phyloP scores from a whole-genome alignment of 1,140 invertebrate genomes.

The Cyclargus thomasi region DNA sequence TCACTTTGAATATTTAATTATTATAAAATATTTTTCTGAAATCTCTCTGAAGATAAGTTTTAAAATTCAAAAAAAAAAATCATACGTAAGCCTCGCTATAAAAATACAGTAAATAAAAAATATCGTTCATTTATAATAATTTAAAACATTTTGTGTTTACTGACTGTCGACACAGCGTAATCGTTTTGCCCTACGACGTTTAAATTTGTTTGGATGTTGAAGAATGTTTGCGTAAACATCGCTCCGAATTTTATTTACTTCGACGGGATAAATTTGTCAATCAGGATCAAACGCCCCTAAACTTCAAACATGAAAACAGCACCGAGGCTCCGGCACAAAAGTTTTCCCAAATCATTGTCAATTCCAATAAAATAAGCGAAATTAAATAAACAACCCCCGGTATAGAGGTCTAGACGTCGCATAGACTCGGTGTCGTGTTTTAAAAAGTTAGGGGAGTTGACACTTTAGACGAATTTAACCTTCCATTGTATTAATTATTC shows the following conservation, averaged over 20 bases:
- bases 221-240: conserved; percentile 42
- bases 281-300: conserved; percentile 60
- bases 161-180: neutral
- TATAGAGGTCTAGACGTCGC: conserved; percentile 67
- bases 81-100: neutral
- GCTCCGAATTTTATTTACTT: conserved; percentile 54
- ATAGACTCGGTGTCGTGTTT: conserved; percentile 66
- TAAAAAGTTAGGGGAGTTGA: conserved; percentile 71
- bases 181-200: conserved; percentile 40
- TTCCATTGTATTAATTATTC: conserved; percentile 75
- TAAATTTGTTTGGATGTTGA: conserved; percentile 45
- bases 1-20: too few relatives aligned
- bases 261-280: conserved; percentile 61
- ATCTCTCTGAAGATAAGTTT: too few relatives aligned
- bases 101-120: neutral
- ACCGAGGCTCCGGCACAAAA: conserved; percentile 42
- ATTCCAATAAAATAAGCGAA: conserved; percentile 66
- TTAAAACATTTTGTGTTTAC: neutral
- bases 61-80: neutral
- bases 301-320: conserved; percentile 43
- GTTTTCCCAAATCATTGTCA: conserved; percentile 66
- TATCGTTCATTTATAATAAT: conserved; percentile 5
- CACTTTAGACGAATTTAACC: conserved; percentile 70
- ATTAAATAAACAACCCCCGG: conserved; percentile 67
- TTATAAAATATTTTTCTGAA: too few relatives aligned